Base-by-base conservation (phyloP, 2,797 vertebrate genomes). In the Otolemur crassicaudatus region DNA sequence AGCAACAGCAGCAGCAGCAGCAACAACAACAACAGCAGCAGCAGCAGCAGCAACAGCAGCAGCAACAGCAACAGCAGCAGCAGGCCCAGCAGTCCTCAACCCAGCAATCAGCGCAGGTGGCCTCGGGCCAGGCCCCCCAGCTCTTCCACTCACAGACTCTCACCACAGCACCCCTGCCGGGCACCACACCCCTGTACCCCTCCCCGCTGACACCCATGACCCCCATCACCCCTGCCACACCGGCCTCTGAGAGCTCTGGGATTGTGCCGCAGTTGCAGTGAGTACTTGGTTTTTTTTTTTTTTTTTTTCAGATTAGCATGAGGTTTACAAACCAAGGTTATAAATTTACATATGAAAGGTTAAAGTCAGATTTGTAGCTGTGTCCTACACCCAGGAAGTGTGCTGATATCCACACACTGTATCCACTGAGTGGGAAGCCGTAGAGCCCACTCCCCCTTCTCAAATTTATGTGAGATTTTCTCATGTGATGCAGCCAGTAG, bases 191-290 rank as follows among this genome's bases (percentile, higher is more conserved):
- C 0, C 98, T 99, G 19, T 99, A 99, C 95, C 96, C 98, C 60
- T 99, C 97, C 97, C 99, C 73, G 37, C 99, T 98, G 99, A 99
- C 99, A 0, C 99, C 99, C 0, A 99, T 99, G 99, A 99, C 99
- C 70, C 99, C 99, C 1, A 98, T 99, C 97, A 99, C 99, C 82
- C 99, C 99, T 1, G 99, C 99, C 43, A 99, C 99, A 6, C 99
- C 99, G 0, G 99, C 99, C 0, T 99, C 99, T 0, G 99, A 99
- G 98, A 99, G 99, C 98, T 99, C 99, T 56, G 99, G 99, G 94
- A 99, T 99, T 43, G 99, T 99, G 58, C 99, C 99, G 0, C 99
- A 99, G 98, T 98, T 99, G 77, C 99, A 99, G 99, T 99, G 98
- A 98, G 99, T 99, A 90, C 43, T 40, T 3, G 12, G 11, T 46